Base-by-base conservation (phyloP, 2,797 vertebrate genomes). In the Falco biarmicus region DNA sequence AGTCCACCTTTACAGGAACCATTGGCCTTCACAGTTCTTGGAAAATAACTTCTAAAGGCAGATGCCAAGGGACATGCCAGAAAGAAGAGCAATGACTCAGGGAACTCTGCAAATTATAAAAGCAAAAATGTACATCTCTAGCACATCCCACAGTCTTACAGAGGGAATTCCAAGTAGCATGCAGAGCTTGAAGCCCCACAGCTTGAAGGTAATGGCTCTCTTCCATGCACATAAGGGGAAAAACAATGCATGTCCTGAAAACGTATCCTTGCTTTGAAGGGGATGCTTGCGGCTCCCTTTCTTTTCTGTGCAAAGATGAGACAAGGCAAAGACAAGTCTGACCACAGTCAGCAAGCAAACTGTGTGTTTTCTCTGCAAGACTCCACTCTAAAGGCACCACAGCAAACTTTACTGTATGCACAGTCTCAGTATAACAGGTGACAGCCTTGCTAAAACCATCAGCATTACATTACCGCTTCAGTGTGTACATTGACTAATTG, bases 401-500 rank as follows among this genome's bases (percentile, higher is more conserved):
- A 76, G 43, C 69, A 91, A 54, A 87, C 43, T 31, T 89, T 73
- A 86, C 39, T 56, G 22, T 26, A 84, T 1, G 3, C 32, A 70
- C 9, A 69, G 39, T 32, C 64, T 92, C 65, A 86, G 82, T 28
- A 47, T 37, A 92, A 87, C 7, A 9, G 54, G 32, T 59, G 53
- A 41, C n/a, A 47, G 82, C 47, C 75, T 95, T 56, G 56, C 51
- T 92, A 82, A 95, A 87, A 37, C n/a, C 53, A 88, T 41, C 69
- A 91, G 32, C 53, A 43, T 57, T 32, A 43, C 26, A 43, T 25
- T 84, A 61, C 69, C 59, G 41, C 63, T 87, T 95, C n/a, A 29
- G 6, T 61, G 41, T 70, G 64, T 81, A 79, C 54, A 43, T 34
- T 59, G 74, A 82, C 76, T 95, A 96, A 90, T 63, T 95, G 83